These are phyloP conservation scores for Pelvicachromis taeniatus DNA, from an alignment of 2,113 vertebrate genomes.

Conservation along the genomic window DNA sequence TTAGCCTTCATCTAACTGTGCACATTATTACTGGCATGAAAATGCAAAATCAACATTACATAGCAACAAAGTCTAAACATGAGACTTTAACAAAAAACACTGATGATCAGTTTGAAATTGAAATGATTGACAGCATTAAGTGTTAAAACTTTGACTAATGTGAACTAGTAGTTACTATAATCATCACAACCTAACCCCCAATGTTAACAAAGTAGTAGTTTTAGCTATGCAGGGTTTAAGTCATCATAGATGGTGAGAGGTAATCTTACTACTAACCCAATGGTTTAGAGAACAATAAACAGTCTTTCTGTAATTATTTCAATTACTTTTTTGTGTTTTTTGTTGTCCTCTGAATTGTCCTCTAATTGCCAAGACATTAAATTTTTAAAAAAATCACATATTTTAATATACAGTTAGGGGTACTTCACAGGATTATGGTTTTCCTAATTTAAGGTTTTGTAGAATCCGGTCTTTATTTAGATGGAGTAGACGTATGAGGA, in stretches of 20 bases:
- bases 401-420: background rate
- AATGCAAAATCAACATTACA: background rate
- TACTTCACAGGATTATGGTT: background rate
- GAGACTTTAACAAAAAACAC: background rate
- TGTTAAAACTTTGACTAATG: background rate
- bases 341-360: background rate
- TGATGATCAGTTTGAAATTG: background rate
- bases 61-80: background rate
- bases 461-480: background rate
- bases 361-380: background rate
- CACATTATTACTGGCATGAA: background rate
- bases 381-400: background rate
- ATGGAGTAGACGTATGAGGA: background rate
- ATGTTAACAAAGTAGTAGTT: background rate
- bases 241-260: background rate
- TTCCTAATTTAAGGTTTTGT: background rate
- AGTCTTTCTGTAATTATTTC: background rate
- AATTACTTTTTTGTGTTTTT: background rate
- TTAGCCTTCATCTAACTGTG: background rate
- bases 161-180: background rate
- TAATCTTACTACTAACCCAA: background rate
- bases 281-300: background rate
- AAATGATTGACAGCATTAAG: background rate
- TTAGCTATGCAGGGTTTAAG: background rate
- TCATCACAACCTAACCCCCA: background rate